A percentile compares a stretch with the other conserved stretches of the same genome.
These are phyloP conservation scores for Ophioderma brevispina DNA, from an alignment of 35 echinoderm and acorn worm species.

Conservation along the genomic window DNA sequence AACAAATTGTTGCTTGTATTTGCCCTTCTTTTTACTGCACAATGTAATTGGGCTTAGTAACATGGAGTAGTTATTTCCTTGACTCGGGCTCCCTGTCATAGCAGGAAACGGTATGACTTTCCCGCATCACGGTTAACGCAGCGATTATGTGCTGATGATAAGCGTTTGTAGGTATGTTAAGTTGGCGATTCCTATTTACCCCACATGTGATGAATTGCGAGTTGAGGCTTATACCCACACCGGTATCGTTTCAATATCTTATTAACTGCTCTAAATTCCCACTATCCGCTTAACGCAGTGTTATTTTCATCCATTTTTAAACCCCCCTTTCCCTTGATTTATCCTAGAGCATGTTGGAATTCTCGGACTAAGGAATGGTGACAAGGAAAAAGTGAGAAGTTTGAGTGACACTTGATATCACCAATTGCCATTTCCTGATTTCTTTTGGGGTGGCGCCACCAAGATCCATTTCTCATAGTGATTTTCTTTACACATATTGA, in stretches of 20 bases:
- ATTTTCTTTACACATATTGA: slow-evolving; percentile 11
- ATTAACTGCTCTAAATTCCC: background rate
- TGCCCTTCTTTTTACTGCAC: no score
- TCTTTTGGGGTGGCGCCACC: background rate
- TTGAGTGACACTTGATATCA: slow-evolving; percentile 13
- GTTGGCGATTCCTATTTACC: background rate
- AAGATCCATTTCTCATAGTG: background rate
- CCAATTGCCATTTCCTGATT: slow-evolving; percentile 2
- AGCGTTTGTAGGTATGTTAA: background rate
- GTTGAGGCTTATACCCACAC: background rate
- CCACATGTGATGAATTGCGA: slow-evolving; percentile 1
- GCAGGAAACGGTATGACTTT: background rate
- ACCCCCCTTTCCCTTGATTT: no score
- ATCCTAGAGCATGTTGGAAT: background rate
- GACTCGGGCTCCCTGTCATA: background rate
- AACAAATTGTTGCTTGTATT: no score
- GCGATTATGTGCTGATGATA: slow-evolving; percentile 2
- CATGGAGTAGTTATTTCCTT: no score
- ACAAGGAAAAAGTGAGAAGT: background rate
- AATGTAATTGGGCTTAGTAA: no score
- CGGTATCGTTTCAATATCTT: background rate
- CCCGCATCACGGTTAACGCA: background rate
- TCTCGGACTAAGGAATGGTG: slow-evolving; percentile 3
- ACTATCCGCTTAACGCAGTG: background rate
- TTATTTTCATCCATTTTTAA: background rate